Evolutionary conservation across 2,797 vertebrate genomes (phyloP), one percentile per base, ranked within the genome.

Genomic region (Etheostoma nigrum): DNA sequence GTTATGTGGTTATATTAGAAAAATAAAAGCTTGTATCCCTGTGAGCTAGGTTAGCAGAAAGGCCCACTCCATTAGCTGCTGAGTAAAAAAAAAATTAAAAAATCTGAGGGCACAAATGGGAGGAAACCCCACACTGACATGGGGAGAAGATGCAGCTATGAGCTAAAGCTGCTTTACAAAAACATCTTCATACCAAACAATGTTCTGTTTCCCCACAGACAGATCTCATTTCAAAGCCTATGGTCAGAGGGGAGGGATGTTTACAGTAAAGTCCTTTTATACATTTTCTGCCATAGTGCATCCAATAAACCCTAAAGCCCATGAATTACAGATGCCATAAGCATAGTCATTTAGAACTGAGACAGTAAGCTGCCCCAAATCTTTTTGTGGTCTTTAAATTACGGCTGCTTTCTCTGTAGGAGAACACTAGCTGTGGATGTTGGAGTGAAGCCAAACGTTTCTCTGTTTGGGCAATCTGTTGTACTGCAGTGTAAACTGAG

Each of bases 211-310:
- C 63, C 66, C 63, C 59, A 44, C 86, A 76, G 65, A 66, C 72
- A 64, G 59, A 85, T 76, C 76, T 57, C 25, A 76, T 79, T 81
- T 76, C 89, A 74, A 69, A 83, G 54, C 33, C 71, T 48, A 23
- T 47, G 54, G 60, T 66, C 69, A 78, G 67, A 79, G 15, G 67
- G 76, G 74, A 61, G 67, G 76, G 69, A 65, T 83, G 82, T 90
- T 91, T 88, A 90, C 88, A 85, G 74, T 85, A 85, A 90, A 85
- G 70, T 33, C 53, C 71, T 88, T 85, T 86, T 76, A 78, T 62
- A 33, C 16, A 18, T 55, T 78, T 78, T 76, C 57, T 83, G 77
- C 75, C 71, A 61, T 76, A 83, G 76, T 69, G 72, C 64, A 80
- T 74, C 77, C 77, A 85, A 81, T 72, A 86, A 84, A 79, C 81